Percentiles rank a stretch among this genome's conserved stretches.
phyloP scores from a whole-genome alignment of 2,888 invertebrate genomes.

The Anagyrus pseudococci region DNA sequence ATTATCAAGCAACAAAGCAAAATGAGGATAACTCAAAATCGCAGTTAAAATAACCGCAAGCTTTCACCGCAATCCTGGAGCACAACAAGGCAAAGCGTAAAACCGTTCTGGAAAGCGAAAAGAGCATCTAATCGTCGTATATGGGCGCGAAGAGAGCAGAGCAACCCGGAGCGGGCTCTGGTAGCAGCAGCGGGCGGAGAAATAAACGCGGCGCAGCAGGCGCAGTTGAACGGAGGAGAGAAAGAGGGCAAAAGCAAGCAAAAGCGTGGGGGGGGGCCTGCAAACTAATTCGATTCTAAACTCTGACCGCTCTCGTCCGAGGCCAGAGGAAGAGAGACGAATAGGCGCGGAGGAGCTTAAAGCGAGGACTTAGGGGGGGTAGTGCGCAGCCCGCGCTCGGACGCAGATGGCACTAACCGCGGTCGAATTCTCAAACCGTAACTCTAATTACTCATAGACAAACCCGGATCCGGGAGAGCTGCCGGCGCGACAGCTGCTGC shows the following conservation, averaged over 20 bases:
- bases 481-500: constrained; percentile 57
- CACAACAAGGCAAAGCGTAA: no score
- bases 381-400: constrained; percentile 46
- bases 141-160: background rate
- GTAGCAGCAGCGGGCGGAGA: background rate
- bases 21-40: no score
- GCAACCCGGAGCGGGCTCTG: background rate
- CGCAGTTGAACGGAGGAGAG: background rate
- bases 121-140: background rate
- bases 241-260: no score
- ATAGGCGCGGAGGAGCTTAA: constrained; percentile 36
- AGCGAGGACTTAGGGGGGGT: no score
- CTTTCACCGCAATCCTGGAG: no score
- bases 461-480: constrained; percentile 46
- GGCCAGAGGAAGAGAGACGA: background rate
- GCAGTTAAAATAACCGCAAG: no score
- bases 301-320: constrained; percentile 57
- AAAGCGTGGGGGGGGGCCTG: constrained; percentile 49
- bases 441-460: constrained; percentile 63
- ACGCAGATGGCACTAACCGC: constrained; percentile 62
- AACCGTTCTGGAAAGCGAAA: no score
- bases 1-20: no score
- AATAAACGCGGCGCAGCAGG: no score
- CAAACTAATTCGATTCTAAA: constrained; percentile 63
- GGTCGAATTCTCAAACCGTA: constrained; percentile 62